These are phyloP conservation scores for Acanthococcus lagerstroemiae DNA, from an alignment of 2,888 invertebrate species.

Conservation along the genomic window DNA sequence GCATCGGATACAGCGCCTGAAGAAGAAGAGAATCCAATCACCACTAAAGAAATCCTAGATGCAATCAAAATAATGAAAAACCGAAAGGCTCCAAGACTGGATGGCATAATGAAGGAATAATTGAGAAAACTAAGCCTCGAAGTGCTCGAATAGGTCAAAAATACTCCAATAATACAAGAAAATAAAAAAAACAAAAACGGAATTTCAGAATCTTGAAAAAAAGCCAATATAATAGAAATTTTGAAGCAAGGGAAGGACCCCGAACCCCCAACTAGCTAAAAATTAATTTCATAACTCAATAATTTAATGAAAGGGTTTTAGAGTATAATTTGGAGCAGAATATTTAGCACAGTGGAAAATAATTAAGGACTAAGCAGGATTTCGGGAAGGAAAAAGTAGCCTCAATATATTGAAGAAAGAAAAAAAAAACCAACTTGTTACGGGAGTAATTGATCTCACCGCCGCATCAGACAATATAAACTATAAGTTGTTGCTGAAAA, in stretches of 20 bases:
- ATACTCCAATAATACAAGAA: background rate
- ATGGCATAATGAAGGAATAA: background rate
- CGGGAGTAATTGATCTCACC: background rate
- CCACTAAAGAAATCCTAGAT: too few species aligned
- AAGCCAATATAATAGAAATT: background rate
- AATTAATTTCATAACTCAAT: background rate
- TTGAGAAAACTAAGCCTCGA: too few species aligned
- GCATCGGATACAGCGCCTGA: too few species aligned
- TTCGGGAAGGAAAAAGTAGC: background rate
- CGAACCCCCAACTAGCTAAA: background rate
- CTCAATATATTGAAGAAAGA: background rate
- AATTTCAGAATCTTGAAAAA: too few species aligned
- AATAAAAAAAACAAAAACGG: background rate
- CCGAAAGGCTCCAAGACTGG: background rate
- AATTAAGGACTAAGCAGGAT: background rate
- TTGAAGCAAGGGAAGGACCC: background rate
- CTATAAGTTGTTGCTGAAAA: background rate
- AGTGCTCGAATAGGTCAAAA: background rate
- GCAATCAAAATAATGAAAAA: background rate
- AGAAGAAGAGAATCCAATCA: too few species aligned
- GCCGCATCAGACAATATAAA: background rate
- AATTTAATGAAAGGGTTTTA: background rate
- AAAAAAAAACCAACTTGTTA: background rate
- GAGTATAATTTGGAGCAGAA: background rate
- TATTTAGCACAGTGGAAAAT: background rate